Percentiles rank a stretch among this genome's conserved stretches.
Conservation (phyloP, 2,888 invertebrate genomes). For the Petrolisthes manimaculis region DNA sequence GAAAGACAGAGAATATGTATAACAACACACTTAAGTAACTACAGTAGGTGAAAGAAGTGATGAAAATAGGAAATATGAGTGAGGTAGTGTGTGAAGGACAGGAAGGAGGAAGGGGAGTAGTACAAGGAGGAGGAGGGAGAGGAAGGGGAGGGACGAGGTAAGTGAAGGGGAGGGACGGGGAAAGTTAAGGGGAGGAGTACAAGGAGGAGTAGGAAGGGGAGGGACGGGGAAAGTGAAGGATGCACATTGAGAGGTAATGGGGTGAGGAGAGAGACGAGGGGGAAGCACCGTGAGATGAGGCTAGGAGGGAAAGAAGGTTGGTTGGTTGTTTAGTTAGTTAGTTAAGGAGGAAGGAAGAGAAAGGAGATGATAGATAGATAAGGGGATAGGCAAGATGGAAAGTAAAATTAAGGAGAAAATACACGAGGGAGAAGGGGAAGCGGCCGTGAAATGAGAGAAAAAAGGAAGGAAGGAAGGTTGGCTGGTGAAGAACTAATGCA, state of each 20-base stretch:
- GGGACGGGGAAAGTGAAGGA: neutral
- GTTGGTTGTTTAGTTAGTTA: neutral
- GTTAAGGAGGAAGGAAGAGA: neutral
- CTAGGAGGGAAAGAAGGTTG: neutral
- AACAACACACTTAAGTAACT: no score
- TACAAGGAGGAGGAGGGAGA: neutral
- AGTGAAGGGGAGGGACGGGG: neutral
- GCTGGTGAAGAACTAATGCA: neutral
- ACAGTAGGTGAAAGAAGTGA: no score
- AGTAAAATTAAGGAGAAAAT: neutral
- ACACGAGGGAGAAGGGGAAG: neutral
- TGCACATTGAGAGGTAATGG: no score
- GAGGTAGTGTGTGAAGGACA: neutral
- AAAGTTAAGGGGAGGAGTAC: neutral
- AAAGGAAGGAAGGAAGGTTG: neutral
- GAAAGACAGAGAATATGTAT: neutral
- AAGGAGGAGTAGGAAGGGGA: neutral
- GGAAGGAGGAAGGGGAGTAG: neutral
- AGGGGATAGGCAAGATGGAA: neutral
- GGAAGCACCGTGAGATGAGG: neutral
- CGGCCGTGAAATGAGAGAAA: neutral
- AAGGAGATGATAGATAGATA: neutral
- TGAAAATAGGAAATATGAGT: neutral
- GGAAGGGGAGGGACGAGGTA: neutral
- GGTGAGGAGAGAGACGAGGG: neutral